Conservation (phyloP, 2,797 vertebrate genomes). For the Characodon lateralis region DNA sequence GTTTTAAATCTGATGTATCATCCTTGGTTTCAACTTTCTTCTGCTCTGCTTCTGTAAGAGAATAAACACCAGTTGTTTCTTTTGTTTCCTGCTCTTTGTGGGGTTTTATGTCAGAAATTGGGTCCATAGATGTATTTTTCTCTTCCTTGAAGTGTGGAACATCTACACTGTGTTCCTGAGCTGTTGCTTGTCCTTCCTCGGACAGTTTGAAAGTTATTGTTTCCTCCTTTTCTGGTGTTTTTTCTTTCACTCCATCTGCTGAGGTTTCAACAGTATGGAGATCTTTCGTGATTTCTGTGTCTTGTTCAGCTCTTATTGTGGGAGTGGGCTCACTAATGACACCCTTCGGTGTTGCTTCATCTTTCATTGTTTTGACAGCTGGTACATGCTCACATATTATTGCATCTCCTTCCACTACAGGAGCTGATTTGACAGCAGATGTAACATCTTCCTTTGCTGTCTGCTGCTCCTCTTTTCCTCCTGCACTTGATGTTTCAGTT, state of each 20-base stretch:
- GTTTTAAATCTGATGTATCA: conserved; percentile 33
- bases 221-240: conserved; percentile 33
- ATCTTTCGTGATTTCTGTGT: conserved; percentile 42
- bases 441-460: conserved; percentile 18
- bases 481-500: conserved; percentile 18
- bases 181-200: conserved; percentile 31
- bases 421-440: conserved; percentile 13
- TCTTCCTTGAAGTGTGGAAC: conserved; percentile 33
- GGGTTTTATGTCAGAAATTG: conserved; percentile 25
- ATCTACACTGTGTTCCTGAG: conserved; percentile 18
- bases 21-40: conserved; percentile 30
- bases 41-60: conserved; percentile 22
- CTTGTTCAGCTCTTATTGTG: conserved; percentile 10
- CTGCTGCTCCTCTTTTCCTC: conserved; percentile 23
- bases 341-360: conserved; percentile 22
- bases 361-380: conserved; percentile 26
- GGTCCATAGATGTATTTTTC: conserved; percentile 29
- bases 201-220: conserved; percentile 21
- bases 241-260: conserved; percentile 37
- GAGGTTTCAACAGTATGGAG: conserved; percentile 18
- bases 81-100: conserved; percentile 35
- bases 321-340: conserved; percentile 13
- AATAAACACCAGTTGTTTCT: conserved; percentile 21
- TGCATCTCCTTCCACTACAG: conserved; percentile 31
- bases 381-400: conserved; percentile 19